phyloP scores from a whole-genome alignment of 2,888 invertebrate species.

The Aspidapion aeneum region DNA sequence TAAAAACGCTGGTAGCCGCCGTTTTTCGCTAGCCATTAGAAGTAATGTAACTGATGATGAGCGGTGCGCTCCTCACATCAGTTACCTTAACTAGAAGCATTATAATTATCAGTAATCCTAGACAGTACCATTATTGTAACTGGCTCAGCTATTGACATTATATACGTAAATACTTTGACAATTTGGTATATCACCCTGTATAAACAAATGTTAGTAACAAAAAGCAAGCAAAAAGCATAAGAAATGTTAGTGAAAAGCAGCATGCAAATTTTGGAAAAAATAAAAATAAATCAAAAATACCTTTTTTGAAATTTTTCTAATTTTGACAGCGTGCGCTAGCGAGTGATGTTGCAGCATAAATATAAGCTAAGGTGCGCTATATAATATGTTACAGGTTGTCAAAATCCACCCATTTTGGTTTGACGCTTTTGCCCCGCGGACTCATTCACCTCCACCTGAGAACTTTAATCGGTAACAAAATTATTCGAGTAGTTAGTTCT shows the following conservation, averaged over 20 bases:
- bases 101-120: too few relatives aligned
- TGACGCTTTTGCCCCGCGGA: too few relatives aligned
- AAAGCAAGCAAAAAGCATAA: constrained; percentile 11
- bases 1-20: too few relatives aligned
- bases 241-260: constrained; percentile 20
- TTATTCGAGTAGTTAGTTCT: constrained; percentile 29
- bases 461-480: constrained; percentile 23
- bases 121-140: too few relatives aligned
- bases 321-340: neutral
- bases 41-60: too few relatives aligned
- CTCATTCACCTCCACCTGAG: too few relatives aligned
- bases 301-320: neutral
- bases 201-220: constrained; percentile 11
- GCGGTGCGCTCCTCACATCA: too few relatives aligned
- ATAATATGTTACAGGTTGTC: too few relatives aligned
- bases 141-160: too few relatives aligned
- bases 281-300: neutral
- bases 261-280: constrained; percentile 19
- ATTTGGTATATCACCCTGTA: neutral
- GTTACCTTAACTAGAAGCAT: too few relatives aligned
- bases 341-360: neutral
- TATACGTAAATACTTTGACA: too few relatives aligned
- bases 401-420: constrained; percentile 50
- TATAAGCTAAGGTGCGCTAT: neutral
- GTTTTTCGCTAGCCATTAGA: too few relatives aligned